phyloP scores from a whole-genome alignment of 1,140 invertebrate species.

The Drosophila orosa region DNA sequence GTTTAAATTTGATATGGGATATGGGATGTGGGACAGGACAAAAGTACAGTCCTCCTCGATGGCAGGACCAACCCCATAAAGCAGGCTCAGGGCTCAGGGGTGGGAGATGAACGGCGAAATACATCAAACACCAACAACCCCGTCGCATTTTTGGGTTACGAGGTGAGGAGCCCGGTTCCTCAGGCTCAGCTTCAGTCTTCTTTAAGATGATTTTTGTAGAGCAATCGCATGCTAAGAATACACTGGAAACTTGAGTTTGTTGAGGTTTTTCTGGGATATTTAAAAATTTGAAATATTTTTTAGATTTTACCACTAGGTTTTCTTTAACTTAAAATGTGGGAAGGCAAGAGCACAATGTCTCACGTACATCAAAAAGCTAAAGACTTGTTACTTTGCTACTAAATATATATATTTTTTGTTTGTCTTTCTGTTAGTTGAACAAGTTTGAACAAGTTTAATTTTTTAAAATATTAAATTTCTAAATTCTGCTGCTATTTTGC shows the following conservation, averaged over 20 bases:
- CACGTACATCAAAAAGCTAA: not conserved
- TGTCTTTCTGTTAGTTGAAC: too few species aligned
- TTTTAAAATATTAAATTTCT: not conserved
- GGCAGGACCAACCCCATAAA: constrained; percentile 64
- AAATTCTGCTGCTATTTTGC: not conserved
- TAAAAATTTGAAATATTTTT: not conserved
- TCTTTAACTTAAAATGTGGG: too few species aligned
- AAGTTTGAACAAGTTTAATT: too few species aligned
- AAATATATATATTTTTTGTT: not conserved
- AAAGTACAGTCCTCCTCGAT: constrained; percentile 61
- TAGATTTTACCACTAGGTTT: not conserved
- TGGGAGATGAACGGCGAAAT: constrained; percentile 26
- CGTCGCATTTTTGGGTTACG: constrained; percentile 62
- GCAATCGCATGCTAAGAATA: constrained; percentile 33
- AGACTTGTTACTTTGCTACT: too few species aligned
- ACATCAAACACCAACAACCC: constrained; percentile 50
- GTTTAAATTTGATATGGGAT: constrained; percentile 82
- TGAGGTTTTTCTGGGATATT: not conserved
- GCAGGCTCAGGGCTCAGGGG: constrained; percentile 49
- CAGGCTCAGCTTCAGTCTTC: constrained; percentile 27
- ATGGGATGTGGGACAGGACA: constrained; percentile 42
- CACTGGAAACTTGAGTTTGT: constrained; percentile 32
- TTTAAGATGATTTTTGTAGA: constrained; percentile 53
- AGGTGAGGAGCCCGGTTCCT: constrained; percentile 65
- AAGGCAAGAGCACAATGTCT: not conserved